Evolutionary conservation across 2,888 invertebrate species (phyloP), one percentile per base, ranked within the genome.

Genomic region (Hipparchia semele): DNA sequence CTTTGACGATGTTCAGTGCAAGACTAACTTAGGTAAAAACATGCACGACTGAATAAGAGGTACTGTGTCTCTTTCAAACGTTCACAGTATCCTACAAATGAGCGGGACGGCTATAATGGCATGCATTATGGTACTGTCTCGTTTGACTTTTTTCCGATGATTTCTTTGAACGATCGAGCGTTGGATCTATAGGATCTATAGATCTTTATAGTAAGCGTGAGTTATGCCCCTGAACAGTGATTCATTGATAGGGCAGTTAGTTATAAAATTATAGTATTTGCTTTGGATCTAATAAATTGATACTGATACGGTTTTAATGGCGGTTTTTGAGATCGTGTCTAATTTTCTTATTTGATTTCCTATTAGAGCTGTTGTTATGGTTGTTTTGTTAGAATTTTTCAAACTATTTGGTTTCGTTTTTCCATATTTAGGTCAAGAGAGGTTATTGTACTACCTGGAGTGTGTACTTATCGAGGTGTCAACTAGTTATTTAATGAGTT

Each of bases 51-150:
- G 83, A 89, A 90, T 89, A 92, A 89, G 88, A 88, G 80, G 69
- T 83, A 71, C 56, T 13, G 78, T 10, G 66, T 87, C 87, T 78
- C 83, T 74, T 39, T 89, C 84, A 9, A 68, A 68, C 86, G 6
- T 61, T 8, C 1, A 51, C 9, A 1, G 4, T 71, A 54, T 7
- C 6, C 1, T 45, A 61, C 1, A 86, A 46, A 9, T 10, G 82
- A 90, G 70, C 1, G 84, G 77, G 88, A 89, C 68, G 73, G 86
- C 76, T 81, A 88, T 83, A 91, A 87, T 89, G 92, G 92, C 88
- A 92, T 92, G 92, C 93, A 89, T 91, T 90, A 89, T 89, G 88
- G 89, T 84, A 79, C 83, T 80, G 84, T 86, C 83, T 82, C 83
- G 81, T 82, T 87, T 80, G 83, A 84, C 83, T 85, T 90, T 91